phyloP scores from a whole-genome alignment of 2,113 vertebrate genomes.

The Thamnaconus septentrionalis region DNA sequence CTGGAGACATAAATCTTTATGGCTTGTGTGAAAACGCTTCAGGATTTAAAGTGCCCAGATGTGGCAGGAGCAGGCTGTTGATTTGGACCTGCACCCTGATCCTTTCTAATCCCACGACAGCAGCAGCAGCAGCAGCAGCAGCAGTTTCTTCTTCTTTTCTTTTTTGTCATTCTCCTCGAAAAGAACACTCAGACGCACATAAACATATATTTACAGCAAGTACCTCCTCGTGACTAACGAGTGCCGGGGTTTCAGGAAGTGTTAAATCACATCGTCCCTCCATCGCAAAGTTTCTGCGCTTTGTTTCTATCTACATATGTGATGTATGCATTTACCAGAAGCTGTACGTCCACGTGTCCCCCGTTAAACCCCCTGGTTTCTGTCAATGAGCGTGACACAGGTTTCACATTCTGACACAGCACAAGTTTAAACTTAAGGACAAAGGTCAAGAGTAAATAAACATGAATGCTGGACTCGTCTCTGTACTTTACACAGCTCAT shows the following conservation, averaged over 20 bases:
- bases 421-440: too few species aligned
- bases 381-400: too few species aligned
- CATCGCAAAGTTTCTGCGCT: neutral
- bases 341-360: neutral
- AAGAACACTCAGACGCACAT: neutral
- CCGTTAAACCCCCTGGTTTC: neutral
- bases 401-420: too few species aligned
- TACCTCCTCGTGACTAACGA: conserved; percentile 45
- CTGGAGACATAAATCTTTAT: neutral
- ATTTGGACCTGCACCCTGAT: neutral
- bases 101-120: conserved; percentile 8
- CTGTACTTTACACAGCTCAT: too few species aligned
- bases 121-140: neutral
- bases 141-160: too few species aligned
- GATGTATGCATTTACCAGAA: neutral
- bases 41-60: conserved; percentile 6
- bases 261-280: conserved; percentile 9
- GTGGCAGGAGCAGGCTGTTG: conserved; percentile 1
- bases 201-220: conserved; percentile 21
- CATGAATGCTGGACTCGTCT: too few species aligned
- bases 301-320: too few species aligned
- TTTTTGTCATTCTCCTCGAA: too few species aligned
- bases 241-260: conserved; percentile 45
- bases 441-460: too few species aligned
- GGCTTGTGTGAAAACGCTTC: conserved; percentile 17